A percentile compares a stretch with the other conserved stretches of the same genome.
phyloP scores from a whole-genome alignment of 1,140 invertebrate species.

The Plutomurus gul region DNA sequence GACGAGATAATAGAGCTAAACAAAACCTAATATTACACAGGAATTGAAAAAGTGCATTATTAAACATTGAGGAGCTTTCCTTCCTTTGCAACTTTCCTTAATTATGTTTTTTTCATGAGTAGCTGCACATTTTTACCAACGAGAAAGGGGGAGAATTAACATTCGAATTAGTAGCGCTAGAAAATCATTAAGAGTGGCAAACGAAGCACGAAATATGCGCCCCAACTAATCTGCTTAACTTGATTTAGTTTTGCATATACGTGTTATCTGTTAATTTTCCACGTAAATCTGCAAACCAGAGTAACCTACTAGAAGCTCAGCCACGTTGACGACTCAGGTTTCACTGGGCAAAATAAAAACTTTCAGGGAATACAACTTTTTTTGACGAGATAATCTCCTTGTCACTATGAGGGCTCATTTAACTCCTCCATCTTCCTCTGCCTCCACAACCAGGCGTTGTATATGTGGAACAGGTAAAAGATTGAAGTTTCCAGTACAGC shows the following conservation, averaged over 20 bases:
- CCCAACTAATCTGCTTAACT: conserved; percentile 8
- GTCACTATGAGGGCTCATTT: not conserved
- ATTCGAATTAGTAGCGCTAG: conserved; percentile 4
- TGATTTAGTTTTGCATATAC: conserved; percentile 3
- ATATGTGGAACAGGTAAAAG: not conserved
- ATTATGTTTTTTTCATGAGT: not conserved
- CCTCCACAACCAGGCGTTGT: not conserved
- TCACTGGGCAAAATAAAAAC: not conserved
- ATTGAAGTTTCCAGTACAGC: no score
- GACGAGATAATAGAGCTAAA: not conserved
- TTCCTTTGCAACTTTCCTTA: not conserved
- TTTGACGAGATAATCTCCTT: conserved; percentile 5
- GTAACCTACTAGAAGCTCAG: conserved; percentile 5
- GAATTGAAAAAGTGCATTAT: not conserved
- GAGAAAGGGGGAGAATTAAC: not conserved
- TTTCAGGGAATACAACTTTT: not conserved
- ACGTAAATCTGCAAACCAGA: conserved; percentile 3
- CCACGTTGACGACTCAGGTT: not conserved
- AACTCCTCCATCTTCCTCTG: not conserved
- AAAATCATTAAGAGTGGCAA: conserved; percentile 15
- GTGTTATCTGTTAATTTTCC: no score
- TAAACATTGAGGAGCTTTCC: not conserved
- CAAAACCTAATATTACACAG: not conserved
- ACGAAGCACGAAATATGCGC: not conserved
- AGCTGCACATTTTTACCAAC: not conserved